phyloP scores from a whole-genome alignment of 2,888 invertebrate species.

The Timema cristinae region DNA sequence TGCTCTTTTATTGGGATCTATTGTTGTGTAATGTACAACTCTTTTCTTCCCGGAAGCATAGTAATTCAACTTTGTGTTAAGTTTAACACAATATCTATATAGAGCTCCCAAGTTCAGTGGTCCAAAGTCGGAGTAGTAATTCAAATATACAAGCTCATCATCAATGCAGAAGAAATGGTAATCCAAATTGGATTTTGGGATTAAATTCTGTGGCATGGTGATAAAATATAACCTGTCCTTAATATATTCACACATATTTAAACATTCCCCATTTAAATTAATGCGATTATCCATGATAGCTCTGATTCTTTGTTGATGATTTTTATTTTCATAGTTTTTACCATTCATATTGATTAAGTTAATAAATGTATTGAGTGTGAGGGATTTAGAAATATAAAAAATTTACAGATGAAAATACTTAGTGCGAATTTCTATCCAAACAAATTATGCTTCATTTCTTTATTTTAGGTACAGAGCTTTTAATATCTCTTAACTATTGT shows the following conservation, averaged over 20 bases:
- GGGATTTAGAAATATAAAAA: no score
- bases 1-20: slow-evolving; percentile 69
- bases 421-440: no score
- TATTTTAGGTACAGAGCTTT: no score
- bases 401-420: no score
- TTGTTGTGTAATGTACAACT: slow-evolving; percentile 76
- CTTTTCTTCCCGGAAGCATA: slow-evolving; percentile 62
- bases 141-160: slow-evolving; percentile 73
- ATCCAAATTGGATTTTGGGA: slow-evolving; percentile 61
- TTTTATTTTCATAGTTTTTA: no score
- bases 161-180: slow-evolving; percentile 76
- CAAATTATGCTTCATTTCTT: no score
- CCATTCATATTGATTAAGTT: no score
- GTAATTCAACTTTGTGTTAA: slow-evolving; percentile 68
- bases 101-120: slow-evolving; percentile 83
- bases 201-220: slow-evolving; percentile 58
- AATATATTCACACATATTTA: neutral
- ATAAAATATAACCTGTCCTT: slow-evolving; percentile 72
- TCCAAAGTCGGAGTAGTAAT: slow-evolving; percentile 86
- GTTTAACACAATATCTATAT: slow-evolving; percentile 74
- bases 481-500: no score
- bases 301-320: no score
- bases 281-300: no score
- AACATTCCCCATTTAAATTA: no score
- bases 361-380: no score